Conservation (phyloP, 2,113 vertebrate genomes). For the Hystrix cristata region DNA sequence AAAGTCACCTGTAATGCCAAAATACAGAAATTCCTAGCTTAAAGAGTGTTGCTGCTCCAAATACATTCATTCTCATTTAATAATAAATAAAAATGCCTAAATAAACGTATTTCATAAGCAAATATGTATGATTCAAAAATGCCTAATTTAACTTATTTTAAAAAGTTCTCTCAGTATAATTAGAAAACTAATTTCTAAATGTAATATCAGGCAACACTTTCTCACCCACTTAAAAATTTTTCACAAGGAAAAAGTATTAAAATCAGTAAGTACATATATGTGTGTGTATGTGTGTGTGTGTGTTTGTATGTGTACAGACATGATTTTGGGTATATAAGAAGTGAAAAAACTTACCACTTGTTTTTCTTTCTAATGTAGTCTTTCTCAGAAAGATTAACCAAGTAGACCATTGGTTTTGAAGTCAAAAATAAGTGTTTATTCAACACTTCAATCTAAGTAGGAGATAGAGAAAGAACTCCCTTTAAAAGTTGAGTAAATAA, state of each 20-base stretch:
- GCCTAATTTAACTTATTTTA: constrained; percentile 18
- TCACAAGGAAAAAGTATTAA: constrained; percentile 41
- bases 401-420: constrained; percentile 99
- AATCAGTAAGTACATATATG: not conserved
- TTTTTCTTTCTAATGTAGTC: constrained; percentile 99
- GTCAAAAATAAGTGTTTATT: constrained; percentile 99
- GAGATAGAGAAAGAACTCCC: constrained; percentile 64
- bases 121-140: constrained; percentile 37
- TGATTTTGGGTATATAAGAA: not conserved
- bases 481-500: constrained; percentile 63
- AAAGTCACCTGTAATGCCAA: constrained; percentile 51
- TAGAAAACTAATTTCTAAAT: constrained; percentile 44
- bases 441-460: constrained; percentile 96
- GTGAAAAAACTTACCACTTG: constrained; percentile 94
- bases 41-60: constrained; percentile 39
- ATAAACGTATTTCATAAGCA: constrained; percentile 61
- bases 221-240: constrained; percentile 55
- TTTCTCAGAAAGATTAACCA: constrained; percentile 98
- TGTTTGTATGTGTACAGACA: not conserved
- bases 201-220: constrained; percentile 52
- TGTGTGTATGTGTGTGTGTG: not conserved
- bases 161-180: constrained; percentile 43
- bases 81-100: constrained; percentile 66
- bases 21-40: constrained; percentile 36
- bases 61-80: constrained; percentile 55